These are phyloP conservation scores for Andrena cerasifolii DNA, from an alignment of 1,140 invertebrate genomes.

Conservation along the genomic window DNA sequence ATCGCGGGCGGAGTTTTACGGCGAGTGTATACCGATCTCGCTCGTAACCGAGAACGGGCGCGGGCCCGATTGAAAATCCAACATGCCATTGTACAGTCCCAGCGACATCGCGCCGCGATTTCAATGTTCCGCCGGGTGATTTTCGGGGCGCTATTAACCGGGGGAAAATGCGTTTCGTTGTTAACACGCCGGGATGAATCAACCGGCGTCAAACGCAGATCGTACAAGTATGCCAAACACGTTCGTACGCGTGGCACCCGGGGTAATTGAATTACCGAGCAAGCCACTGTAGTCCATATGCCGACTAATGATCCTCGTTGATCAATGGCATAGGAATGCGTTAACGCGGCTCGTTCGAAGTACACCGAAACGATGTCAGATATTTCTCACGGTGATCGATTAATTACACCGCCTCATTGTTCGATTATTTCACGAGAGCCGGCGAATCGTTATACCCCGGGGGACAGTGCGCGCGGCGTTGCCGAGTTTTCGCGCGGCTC, in stretches of 20 bases:
- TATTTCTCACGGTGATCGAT: slow-evolving; percentile 51
- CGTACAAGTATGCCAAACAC: slow-evolving; percentile 67
- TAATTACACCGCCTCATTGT: slow-evolving; percentile 46
- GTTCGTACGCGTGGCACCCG: slow-evolving; percentile 13
- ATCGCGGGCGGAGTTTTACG: not conserved
- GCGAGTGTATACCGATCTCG: slow-evolving; percentile 9
- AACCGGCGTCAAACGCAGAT: slow-evolving; percentile 66
- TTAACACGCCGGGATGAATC: slow-evolving; percentile 65
- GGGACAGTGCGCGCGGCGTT: not conserved
- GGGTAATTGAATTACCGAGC: slow-evolving; percentile 63
- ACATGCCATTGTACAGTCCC: slow-evolving; percentile 53
- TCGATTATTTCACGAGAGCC: slow-evolving; percentile 20
- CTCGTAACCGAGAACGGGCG: not conserved
- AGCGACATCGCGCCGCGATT: slow-evolving; percentile 54
- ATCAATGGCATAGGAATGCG: slow-evolving; percentile 48
- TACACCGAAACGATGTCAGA: slow-evolving; percentile 36
- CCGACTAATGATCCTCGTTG: slow-evolving; percentile 62
- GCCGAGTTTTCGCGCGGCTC: not conserved
- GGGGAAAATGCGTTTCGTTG: slow-evolving; percentile 63
- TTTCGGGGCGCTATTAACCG: slow-evolving; percentile 51
- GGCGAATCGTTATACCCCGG: not conserved
- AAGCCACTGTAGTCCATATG: slow-evolving; percentile 67
- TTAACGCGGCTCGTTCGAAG: slow-evolving; percentile 12
- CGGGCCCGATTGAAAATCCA: slow-evolving; percentile 58
- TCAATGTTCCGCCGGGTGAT: slow-evolving; percentile 59